These are phyloP conservation scores for Drosophila kuntzei DNA, from an alignment of 2,888 invertebrate genomes.

Conservation along the genomic window DNA sequence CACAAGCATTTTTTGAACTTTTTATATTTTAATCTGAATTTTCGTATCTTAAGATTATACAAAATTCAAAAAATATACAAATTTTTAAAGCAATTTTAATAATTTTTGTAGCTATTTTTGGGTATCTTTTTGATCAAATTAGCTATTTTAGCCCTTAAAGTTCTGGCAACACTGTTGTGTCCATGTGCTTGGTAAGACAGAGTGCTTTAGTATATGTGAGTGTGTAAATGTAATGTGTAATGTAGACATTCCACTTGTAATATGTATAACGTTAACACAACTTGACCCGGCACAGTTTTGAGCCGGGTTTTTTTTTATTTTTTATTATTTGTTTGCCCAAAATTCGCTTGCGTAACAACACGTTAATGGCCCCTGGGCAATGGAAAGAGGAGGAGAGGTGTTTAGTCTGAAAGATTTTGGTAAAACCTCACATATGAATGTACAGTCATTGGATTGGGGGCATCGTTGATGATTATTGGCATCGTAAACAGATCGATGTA, in stretches of 20 bases:
- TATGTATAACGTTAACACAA: slow-evolving; percentile 27
- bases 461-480: slow-evolving; percentile 54
- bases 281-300: slow-evolving; percentile 60
- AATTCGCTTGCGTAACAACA: slow-evolving; percentile 50
- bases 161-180: slow-evolving; percentile 1
- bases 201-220: not conserved
- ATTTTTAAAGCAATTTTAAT: too few relatives aligned
- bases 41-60: too few relatives aligned
- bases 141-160: not conserved
- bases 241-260: slow-evolving; percentile 23
- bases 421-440: slow-evolving; percentile 39
- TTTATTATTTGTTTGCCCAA: slow-evolving; percentile 36
- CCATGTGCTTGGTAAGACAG: slow-evolving; percentile 26
- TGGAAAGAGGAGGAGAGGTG: slow-evolving; percentile 3
- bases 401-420: slow-evolving; percentile 31
- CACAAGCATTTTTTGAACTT: too few relatives aligned
- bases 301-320: slow-evolving; percentile 44
- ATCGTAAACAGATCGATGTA: slow-evolving; percentile 45
- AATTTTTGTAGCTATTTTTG: not conserved
- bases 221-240: not conserved
- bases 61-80: too few relatives aligned
- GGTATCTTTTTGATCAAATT: not conserved
- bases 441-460: slow-evolving; percentile 40
- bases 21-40: too few relatives aligned
- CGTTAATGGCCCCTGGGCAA: slow-evolving; percentile 40